Evolutionary conservation across 2,888 invertebrate species (phyloP).

Genomic region (Gymnoscelis rufifasciata): DNA sequence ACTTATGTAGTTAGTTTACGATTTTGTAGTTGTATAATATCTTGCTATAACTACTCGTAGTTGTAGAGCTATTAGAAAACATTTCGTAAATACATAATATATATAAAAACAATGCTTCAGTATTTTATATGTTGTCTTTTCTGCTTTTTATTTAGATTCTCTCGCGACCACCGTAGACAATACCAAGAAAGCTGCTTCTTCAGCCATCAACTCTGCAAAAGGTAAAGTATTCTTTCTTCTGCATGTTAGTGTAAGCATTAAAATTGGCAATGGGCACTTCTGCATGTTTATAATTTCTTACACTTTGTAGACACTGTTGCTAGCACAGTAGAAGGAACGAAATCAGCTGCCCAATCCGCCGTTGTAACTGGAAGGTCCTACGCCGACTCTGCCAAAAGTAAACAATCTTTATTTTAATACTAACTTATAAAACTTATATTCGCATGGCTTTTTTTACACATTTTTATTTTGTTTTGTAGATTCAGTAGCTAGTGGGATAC

Average conservation of each 20-base stretch:
- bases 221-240: slow-evolving; percentile 39
- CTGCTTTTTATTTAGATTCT: slow-evolving; percentile 50
- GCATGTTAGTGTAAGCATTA: too few species aligned
- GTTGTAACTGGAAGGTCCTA: slow-evolving; percentile 49
- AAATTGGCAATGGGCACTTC: not conserved
- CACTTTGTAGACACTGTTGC: slow-evolving; percentile 48
- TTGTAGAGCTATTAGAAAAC: too few species aligned
- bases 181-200: slow-evolving; percentile 69
- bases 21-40: too few species aligned
- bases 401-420: slow-evolving; percentile 1
- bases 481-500: slow-evolving; percentile 40
- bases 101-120: too few species aligned
- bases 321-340: slow-evolving; percentile 49
- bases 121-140: not conserved
- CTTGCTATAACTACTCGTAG: too few species aligned
- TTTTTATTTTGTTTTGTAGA: slow-evolving; percentile 43
- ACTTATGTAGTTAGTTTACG: too few species aligned
- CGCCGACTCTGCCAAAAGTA: slow-evolving; percentile 49
- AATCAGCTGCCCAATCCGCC: slow-evolving; percentile 44
- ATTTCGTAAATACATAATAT: too few species aligned
- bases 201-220: slow-evolving; percentile 65
- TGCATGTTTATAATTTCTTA: slow-evolving; percentile 21
- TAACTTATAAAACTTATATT: not conserved
- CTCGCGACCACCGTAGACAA: slow-evolving; percentile 62
- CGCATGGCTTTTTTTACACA: not conserved